Percentiles rank a stretch among this genome's conserved stretches.
These are phyloP conservation scores for Carollia perspicillata DNA, from an alignment of 2,113 vertebrate genomes.

Conservation along the genomic window DNA sequence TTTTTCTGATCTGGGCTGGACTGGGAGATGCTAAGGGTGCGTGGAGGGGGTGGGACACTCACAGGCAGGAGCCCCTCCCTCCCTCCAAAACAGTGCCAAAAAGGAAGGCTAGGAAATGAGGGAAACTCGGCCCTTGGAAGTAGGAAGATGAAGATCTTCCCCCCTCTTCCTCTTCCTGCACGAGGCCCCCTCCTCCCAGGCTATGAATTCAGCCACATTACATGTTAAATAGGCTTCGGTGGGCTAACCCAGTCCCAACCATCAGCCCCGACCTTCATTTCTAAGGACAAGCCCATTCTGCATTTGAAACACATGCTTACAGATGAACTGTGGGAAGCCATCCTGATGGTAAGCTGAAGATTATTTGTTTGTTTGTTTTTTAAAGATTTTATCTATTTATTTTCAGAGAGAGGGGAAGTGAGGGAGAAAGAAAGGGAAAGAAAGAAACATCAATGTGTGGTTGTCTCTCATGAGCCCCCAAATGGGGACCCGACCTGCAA, in stretches of 20 bases:
- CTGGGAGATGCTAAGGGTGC: background rate
- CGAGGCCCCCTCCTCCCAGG: background rate
- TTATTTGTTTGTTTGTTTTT: background rate
- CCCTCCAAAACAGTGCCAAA: background rate
- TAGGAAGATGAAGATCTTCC: background rate
- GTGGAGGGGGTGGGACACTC: accelerated
- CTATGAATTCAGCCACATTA: background rate
- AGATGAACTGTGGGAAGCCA: constrained; percentile 37
- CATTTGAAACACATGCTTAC: constrained; percentile 52
- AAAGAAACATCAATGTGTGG: no score
- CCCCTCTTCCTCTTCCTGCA: background rate
- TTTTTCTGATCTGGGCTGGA: background rate
- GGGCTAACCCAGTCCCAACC: background rate
- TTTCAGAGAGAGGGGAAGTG: no score
- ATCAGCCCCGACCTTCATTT: background rate
- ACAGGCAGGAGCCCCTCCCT: background rate
- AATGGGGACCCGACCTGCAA: no score
- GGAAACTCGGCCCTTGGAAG: background rate
- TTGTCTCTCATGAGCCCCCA: no score
- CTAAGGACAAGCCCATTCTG: background rate
- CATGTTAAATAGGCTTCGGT: background rate
- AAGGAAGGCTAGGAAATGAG: background rate
- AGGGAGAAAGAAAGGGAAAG: no score
- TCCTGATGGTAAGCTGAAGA: constrained; percentile 29
- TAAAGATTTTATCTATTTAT: no score